Conservation (phyloP, 2,797 vertebrate species). For the Myripristis murdjan region DNA sequence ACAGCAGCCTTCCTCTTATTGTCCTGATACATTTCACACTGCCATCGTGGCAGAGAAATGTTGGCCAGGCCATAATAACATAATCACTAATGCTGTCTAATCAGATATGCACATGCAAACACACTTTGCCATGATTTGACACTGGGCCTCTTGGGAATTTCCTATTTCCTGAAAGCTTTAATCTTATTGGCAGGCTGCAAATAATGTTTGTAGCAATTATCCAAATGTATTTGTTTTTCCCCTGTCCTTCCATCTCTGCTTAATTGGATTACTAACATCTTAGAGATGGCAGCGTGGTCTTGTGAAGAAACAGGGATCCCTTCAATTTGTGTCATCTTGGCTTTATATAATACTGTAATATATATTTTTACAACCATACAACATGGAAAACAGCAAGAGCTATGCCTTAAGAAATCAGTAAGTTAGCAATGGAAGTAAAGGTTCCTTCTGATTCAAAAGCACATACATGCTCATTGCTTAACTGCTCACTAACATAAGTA, state of each 20-base stretch:
- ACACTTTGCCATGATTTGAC: not conserved
- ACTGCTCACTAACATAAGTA: too few species aligned
- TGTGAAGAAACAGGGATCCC: conserved; percentile 10
- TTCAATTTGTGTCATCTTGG: conserved; percentile 2
- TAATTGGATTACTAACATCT: conserved; percentile 58
- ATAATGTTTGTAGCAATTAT: conserved; percentile 59
- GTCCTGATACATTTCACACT: conserved; percentile 23
- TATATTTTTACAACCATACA: not conserved
- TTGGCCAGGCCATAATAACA: conserved; percentile 13
- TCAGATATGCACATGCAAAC: not conserved
- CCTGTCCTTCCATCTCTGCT: conserved; percentile 36
- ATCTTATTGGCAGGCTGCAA: conserved; percentile 58
- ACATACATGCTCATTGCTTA: too few species aligned
- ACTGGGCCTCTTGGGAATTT: conserved; percentile 23
- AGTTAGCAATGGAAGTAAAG: too few species aligned
- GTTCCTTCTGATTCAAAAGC: too few species aligned
- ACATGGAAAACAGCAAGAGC: not conserved
- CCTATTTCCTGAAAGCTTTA: conserved; percentile 53
- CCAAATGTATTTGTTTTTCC: conserved; percentile 60
- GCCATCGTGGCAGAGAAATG: conserved; percentile 26
- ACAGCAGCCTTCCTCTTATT: conserved; percentile 31
- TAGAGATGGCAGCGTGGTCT: conserved; percentile 9
- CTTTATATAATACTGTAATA: too few species aligned
- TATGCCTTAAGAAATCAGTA: not conserved
- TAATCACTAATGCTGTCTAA: conserved; percentile 20